Evolutionary conservation across 2,888 invertebrate genomes (phyloP).

Genomic region (Drosophila mulleri): DNA sequence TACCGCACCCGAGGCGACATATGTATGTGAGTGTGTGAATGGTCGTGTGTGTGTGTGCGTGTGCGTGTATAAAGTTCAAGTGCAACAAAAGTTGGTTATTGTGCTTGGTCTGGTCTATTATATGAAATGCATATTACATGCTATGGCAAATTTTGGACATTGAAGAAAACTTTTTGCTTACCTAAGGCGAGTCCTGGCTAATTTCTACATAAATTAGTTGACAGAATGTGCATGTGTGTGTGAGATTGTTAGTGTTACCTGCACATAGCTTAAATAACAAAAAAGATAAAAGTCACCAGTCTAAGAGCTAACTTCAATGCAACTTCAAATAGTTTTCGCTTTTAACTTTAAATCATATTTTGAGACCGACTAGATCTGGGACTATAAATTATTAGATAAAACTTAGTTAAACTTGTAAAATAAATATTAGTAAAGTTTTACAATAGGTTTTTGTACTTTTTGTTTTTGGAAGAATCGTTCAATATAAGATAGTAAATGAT

Average conservation of each 20-base stretch:
- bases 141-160: conserved; percentile 63
- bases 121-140: conserved; percentile 72
- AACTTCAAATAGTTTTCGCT: conserved; percentile 10
- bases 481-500: no score
- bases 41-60: neutral
- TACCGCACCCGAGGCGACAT: conserved; percentile 65
- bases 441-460: no score
- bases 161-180: conserved; percentile 68
- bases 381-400: neutral
- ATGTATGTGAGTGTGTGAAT: conserved; percentile 42
- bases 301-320: conserved; percentile 14
- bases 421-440: neutral
- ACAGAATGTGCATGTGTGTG: conserved; percentile 6
- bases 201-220: conserved; percentile 72
- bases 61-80: conserved; percentile 66
- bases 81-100: conserved; percentile 74
- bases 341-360: conserved; percentile 5
- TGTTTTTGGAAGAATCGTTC: no score
- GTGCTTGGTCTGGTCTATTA: conserved; percentile 59
- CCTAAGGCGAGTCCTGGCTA: conserved; percentile 66
- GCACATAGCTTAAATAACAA: conserved; percentile 29
- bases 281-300: conserved; percentile 33
- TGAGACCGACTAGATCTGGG: neutral
- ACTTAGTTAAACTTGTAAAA: neutral
- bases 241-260: conserved; percentile 20